Base-by-base conservation (phyloP, 2,888 invertebrate species). In the Agonopterix subpropinquella region DNA sequence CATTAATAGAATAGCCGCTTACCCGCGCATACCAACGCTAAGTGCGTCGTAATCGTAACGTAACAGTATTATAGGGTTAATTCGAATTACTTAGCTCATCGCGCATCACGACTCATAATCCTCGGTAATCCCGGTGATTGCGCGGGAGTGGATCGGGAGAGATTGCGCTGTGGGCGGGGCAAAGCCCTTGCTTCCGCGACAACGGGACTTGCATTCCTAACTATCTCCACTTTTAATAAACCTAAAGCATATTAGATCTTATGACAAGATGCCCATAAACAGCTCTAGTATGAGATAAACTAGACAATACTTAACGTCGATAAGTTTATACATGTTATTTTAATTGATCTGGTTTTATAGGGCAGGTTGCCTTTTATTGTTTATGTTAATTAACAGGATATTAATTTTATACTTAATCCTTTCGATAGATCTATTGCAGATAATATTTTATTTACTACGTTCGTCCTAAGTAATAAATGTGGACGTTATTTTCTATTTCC, bases 141-240 rank as follows among this genome's bases (percentile, higher is more conserved):
- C 65, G 57, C 64, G 64, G 64, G 66, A 70, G 69, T 65, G 59
- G 65, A 65, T 61, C 61, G 58, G 59, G 58, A 67, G 58, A 67
- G 65, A 70, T 72, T 63, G 62, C 52, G 56, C 60, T 61, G 63
- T 59, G 61, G 60, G 63, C 58, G 52, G 49, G 18, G 41, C 28
- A 28, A 28, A 28, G 46, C 49, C 35, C 18, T 46, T 18, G 57
- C 65, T 70, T 72, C 66, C 71, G 68, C 68, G 60, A 61, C 67
- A 80, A 80, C 80, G 78, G 77, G 70, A 77, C 65, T 62, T 47
- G 59, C 76, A 73, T 80, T 76, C 74, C 73, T 11, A 7, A 18
- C n/a, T 4, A 39, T 45, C 10, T 44, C 10, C n/a, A 28, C 42
- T 42, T 42, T 42, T 42, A 42, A 8, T 42, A 13, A n/a, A 39